phyloP scores from a whole-genome alignment of 2,113 vertebrate species.

The Etheostoma spectabile region DNA sequence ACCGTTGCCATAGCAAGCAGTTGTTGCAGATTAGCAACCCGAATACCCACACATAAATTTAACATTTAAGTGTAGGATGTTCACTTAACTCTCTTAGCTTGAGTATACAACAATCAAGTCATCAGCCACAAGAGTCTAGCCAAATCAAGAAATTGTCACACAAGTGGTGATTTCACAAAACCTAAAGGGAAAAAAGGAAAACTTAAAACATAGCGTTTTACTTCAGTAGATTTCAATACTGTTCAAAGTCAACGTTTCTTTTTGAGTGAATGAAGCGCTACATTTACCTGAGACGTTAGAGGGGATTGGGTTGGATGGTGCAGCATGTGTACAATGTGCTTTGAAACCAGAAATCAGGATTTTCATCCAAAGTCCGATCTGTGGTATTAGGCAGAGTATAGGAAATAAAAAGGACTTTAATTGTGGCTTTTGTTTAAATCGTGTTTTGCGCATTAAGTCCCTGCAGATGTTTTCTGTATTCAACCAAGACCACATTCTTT shows the following conservation, averaged over 20 bases:
- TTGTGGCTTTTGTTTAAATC: not conserved
- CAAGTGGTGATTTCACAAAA: not conserved
- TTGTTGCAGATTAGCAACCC: conserved; percentile 23
- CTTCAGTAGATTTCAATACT: not conserved
- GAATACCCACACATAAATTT: conserved; percentile 7
- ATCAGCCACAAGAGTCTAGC: not conserved
- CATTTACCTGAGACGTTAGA: not conserved
- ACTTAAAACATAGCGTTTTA: not conserved
- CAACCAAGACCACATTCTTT: not conserved
- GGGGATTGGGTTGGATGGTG: not conserved
- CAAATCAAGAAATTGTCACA: conserved; percentile 12
- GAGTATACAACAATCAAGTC: conserved; percentile 13
- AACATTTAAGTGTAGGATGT: not conserved
- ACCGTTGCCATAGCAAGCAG: conserved; percentile 48
- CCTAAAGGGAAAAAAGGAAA: too few species aligned
- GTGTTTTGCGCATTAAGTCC: too few species aligned
- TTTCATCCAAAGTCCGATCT: not conserved
- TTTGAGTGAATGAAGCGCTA: too few species aligned
- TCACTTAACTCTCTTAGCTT: not conserved
- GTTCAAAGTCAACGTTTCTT: not conserved
- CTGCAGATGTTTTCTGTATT: not conserved
- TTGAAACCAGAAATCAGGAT: not conserved
- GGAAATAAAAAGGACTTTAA: not conserved
- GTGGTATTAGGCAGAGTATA: too few species aligned
- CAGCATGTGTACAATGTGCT: not conserved